Percentiles rank a stretch among this genome's conserved stretches.
Conservation (phyloP, 2,113 vertebrate genomes). For the Barnardius zonarius region DNA sequence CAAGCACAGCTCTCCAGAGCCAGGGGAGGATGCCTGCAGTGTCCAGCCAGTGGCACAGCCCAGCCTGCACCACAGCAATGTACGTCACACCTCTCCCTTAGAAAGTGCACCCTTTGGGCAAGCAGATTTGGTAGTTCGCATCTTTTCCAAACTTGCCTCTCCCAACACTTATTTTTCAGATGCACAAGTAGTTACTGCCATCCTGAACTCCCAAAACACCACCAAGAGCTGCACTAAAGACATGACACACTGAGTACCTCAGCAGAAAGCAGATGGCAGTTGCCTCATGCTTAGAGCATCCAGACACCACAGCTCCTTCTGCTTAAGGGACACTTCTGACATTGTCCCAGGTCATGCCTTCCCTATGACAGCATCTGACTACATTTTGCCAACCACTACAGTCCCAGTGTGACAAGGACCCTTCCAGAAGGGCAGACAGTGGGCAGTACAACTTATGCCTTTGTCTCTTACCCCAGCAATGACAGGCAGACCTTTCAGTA, state of each 20-base stretch:
- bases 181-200: accelerated
- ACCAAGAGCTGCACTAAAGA: neutral
- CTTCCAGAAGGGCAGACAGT: neutral
- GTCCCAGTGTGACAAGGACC: neutral
- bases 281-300: neutral
- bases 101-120: neutral
- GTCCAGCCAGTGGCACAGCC: accelerated
- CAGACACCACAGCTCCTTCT: neutral
- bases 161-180: neutral
- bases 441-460: accelerated
- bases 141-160: neutral
- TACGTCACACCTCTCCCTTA: neutral
- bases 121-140: neutral
- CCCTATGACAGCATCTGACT: neutral
- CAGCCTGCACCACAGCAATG: accelerated
- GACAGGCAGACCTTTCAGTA: neutral
- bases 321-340: neutral
- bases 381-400: neutral
- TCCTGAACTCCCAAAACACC: neutral
- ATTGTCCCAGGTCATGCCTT: neutral
- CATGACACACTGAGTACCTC: accelerated
- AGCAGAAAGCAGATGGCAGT: neutral
- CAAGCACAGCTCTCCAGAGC: neutral
- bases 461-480: neutral
- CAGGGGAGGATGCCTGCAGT: neutral